phyloP scores from a whole-genome alignment of 2,113 vertebrate species.

The Muscicapa adusta region DNA sequence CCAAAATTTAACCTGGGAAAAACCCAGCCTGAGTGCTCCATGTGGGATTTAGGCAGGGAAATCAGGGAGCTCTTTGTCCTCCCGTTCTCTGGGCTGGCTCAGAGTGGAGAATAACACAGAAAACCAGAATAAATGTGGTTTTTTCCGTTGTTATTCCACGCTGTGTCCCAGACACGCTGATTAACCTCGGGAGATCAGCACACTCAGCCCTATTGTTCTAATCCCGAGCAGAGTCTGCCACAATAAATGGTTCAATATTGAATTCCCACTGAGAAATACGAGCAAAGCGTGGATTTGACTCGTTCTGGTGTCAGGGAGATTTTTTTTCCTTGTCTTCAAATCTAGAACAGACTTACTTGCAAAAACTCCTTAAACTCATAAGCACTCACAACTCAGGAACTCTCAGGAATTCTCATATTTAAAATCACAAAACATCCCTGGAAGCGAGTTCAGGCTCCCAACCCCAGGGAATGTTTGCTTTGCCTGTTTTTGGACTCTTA shows the following conservation, averaged over 20 bases:
- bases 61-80: neutral
- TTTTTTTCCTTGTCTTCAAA: neutral
- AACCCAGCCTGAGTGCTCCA: accelerated
- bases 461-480: neutral
- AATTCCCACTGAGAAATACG: neutral
- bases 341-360: neutral
- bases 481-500: neutral
- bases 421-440: neutral
- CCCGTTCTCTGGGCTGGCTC: neutral
- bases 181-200: neutral
- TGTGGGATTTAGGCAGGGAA: neutral
- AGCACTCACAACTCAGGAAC: neutral
- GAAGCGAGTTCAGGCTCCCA: neutral
- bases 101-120: neutral
- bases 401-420: accelerated
- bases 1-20: neutral
- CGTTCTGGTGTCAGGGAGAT: accelerated
- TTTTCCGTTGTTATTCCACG: neutral
- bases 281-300: neutral
- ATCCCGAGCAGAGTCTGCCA: neutral
- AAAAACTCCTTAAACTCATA: accelerated
- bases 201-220: neutral
- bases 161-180: neutral
- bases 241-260: neutral
- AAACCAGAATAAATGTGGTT: neutral